Evolutionary conservation across 1,140 invertebrate genomes (phyloP).

Genomic region (Paraescarpia echinospica): DNA sequence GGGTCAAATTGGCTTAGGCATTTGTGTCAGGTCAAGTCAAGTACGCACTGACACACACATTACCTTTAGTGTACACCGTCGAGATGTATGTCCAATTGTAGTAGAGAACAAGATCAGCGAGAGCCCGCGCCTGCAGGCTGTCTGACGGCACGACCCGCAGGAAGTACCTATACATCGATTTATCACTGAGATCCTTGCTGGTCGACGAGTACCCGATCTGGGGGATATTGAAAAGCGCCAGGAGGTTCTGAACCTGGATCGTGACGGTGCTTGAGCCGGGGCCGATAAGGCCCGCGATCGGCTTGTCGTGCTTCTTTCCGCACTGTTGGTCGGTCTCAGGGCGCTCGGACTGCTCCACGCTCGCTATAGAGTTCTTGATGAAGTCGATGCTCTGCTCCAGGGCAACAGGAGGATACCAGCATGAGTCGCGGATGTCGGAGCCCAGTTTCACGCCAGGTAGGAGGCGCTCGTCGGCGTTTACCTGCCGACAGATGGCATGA

Average conservation of each 20-base stretch:
- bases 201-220: conserved; percentile 84
- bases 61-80: conserved; percentile 79
- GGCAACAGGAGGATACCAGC: conserved; percentile 78
- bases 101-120: conserved; percentile 71
- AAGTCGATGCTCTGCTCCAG: conserved; percentile 77
- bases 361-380: conserved; percentile 68
- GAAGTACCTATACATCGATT: conserved; percentile 77
- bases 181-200: conserved; percentile 75
- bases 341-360: conserved; percentile 41
- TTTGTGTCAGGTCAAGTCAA: too few species aligned
- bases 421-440: conserved; percentile 78
- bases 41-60: conserved; percentile 16
- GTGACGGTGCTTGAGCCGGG: conserved; percentile 71
- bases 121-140: conserved; percentile 76
- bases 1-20: too few species aligned
- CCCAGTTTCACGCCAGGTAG: conserved; percentile 70
- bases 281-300: conserved; percentile 71
- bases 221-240: conserved; percentile 78
- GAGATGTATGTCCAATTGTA: conserved; percentile 85
- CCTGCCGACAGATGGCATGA: not conserved
- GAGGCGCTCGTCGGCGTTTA: conserved; percentile 57
- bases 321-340: conserved; percentile 33
- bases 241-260: conserved; percentile 77
- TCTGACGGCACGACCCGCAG: conserved; percentile 81
- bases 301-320: conserved; percentile 43